Evolutionary conservation across 2,888 invertebrate species (phyloP), one percentile per base, ranked within the genome.

Genomic region (Mesorhabditis sp.): DNA sequence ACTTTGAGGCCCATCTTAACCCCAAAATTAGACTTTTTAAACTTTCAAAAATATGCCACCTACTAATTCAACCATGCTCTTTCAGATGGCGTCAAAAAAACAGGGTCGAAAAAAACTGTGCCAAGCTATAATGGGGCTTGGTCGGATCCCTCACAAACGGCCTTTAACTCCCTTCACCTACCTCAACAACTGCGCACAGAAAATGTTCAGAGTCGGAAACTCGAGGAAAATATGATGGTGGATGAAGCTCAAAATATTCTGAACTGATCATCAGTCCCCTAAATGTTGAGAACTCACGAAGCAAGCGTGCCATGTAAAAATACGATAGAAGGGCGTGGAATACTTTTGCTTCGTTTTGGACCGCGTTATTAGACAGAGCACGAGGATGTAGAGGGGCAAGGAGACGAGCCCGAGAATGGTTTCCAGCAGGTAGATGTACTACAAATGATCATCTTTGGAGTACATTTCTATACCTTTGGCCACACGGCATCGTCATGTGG

Each of bases 161-260:
- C n/a, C n/a, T n/a, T n/a, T n/a, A n/a, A n/a, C n/a, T n/a, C n/a
- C n/a, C n/a, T n/a, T 28, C 28, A 28, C 28, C 28, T 28, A 50
- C 58, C n/a, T 50, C 58, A 50, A 50, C 58, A 50, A n/a, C n/a
- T n/a, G 58, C 7, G 7, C 58, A 50, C 58, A 50, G 58, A 50
- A 50, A 50, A 50, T 50, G 58, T 50, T 50, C 58, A 50, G 58
- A 10, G 58, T 50, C 10, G 58, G 58, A n/a, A 50, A 50, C n/a
- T 50, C 58, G 58, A 50, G 10, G 58, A 50, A 50, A n/a, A 50
- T 10, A 50, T 50, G 58, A 50, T 13, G 7, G 58, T 50, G 58
- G 58, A 50, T 13, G n/a, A 50, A 50, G n/a, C 58, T 13, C 10
- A 50, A 50, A n/a, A 50, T 50, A 50, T n/a, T n/a, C 58, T 50